phyloP scores from a whole-genome alignment of 2,888 invertebrate species.

The Diarsia brunnea region DNA sequence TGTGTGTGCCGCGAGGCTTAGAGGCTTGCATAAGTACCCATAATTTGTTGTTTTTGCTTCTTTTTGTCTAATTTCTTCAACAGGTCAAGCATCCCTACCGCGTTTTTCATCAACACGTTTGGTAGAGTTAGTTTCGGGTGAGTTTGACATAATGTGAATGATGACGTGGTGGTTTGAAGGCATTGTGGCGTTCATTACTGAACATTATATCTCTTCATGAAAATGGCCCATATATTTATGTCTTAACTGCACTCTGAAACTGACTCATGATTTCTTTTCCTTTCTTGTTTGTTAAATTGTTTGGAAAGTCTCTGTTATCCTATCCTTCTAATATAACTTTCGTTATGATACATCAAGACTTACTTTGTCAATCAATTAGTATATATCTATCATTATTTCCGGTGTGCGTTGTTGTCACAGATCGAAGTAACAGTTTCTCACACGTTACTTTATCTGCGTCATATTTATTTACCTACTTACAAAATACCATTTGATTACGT shows the following conservation, averaged over 20 bases:
- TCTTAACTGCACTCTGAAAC: slow-evolving; percentile 90
- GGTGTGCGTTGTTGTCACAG: slow-evolving; percentile 42
- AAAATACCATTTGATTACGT: slow-evolving; percentile 63
- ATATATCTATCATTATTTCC: slow-evolving; percentile 62
- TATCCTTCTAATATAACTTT: slow-evolving; percentile 50
- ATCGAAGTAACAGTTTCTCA: slow-evolving; percentile 47
- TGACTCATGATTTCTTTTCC: slow-evolving; percentile 82
- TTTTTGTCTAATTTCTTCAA: slow-evolving; percentile 92
- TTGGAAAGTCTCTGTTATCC: slow-evolving; percentile 50
- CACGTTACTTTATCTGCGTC: slow-evolving; percentile 48
- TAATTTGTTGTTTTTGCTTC: slow-evolving; percentile 85
- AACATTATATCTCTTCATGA: slow-evolving; percentile 84
- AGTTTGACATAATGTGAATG: slow-evolving; percentile 91
- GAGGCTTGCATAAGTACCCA: slow-evolving; percentile 84
- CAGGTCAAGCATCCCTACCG: slow-evolving; percentile 93
- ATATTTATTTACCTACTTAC: slow-evolving; percentile 59
- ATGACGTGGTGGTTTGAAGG: slow-evolving; percentile 89
- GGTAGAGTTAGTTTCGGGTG: slow-evolving; percentile 94
- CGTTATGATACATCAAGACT: slow-evolving; percentile 35
- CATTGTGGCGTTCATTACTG: slow-evolving; percentile 88
- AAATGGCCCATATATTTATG: slow-evolving; percentile 82
- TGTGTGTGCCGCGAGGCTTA: slow-evolving; percentile 82
- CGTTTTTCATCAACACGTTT: slow-evolving; percentile 94
- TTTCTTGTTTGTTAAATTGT: slow-evolving; percentile 62
- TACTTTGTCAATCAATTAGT: slow-evolving; percentile 44